These are phyloP conservation scores for Nomada flava DNA, from an alignment of 2,888 invertebrate genomes.

Conservation along the genomic window DNA sequence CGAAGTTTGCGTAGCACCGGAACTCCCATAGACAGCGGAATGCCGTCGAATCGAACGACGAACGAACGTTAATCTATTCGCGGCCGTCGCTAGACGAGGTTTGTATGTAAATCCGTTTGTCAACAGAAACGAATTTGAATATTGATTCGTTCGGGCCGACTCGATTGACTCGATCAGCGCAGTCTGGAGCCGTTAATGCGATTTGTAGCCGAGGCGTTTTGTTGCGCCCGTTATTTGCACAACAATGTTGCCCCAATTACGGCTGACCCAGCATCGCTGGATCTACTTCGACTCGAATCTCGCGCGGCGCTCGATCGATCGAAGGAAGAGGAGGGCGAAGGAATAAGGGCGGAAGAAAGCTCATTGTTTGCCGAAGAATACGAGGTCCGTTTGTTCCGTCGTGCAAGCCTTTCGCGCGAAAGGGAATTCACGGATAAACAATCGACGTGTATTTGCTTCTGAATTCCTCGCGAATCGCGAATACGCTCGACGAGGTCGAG, in stretches of 20 bases:
- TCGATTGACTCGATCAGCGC: slow-evolving; percentile 76
- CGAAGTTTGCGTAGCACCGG: too few species aligned
- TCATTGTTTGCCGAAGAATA: slow-evolving; percentile 34
- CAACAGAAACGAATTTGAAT: slow-evolving; percentile 79
- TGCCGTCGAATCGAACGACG: slow-evolving; percentile 29
- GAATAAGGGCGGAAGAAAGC: too few species aligned
- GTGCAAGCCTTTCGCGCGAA: slow-evolving; percentile 3
- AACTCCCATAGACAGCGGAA: background rate
- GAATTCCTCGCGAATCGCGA: background rate
- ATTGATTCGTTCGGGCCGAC: slow-evolving; percentile 77
- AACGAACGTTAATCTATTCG: slow-evolving; percentile 72
- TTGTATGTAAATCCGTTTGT: slow-evolving; percentile 79
- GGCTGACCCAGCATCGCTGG: slow-evolving; percentile 5
- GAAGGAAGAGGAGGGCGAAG: background rate
- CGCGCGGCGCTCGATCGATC: slow-evolving; percentile 21
- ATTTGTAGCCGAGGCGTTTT: slow-evolving; percentile 67
- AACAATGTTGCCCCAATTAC: slow-evolving; percentile 59
- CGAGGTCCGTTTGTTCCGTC: background rate
- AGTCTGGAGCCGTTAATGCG: slow-evolving; percentile 63
- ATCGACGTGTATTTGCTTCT: slow-evolving; percentile 20
- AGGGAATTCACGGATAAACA: slow-evolving; percentile 31
- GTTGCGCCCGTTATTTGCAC: slow-evolving; percentile 49
- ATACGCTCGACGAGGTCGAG: background rate
- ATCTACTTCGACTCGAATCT: slow-evolving; percentile 21
- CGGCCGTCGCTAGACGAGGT: slow-evolving; percentile 64